Conservation (phyloP, 1,140 invertebrate species). For the Parapsyche elsis region DNA sequence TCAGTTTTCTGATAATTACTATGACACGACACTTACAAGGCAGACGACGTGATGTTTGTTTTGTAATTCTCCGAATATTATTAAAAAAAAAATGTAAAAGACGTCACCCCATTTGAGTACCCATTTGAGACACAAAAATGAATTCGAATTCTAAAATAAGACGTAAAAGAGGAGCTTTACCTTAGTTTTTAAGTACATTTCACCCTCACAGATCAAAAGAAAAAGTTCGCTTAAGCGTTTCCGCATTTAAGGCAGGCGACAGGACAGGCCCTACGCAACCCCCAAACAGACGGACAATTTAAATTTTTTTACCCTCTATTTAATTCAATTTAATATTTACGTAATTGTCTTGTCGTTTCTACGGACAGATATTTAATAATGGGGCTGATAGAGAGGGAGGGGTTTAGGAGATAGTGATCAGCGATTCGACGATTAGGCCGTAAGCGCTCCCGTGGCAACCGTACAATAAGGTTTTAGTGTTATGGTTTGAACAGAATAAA, state of each 20-base stretch:
- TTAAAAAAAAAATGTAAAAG: too few species aligned
- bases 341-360: slow-evolving; percentile 2
- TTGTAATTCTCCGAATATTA: too few species aligned
- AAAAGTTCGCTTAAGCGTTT: background rate
- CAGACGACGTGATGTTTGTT: too few species aligned
- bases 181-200: background rate
- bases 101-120: background rate
- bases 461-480: background rate
- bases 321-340: background rate
- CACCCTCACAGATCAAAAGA: background rate
- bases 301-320: background rate
- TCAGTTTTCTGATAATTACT: too few species aligned
- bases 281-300: too few species aligned
- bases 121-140: background rate
- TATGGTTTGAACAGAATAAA: background rate
- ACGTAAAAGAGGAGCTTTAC: background rate
- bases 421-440: background rate
- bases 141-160: background rate
- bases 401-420: background rate
- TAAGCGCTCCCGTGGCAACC: background rate
- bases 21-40: too few species aligned
- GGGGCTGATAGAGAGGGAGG: background rate
- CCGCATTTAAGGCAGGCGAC: background rate
- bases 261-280: background rate
- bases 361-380: background rate